phyloP scores from a whole-genome alignment of 2,888 invertebrate species.

The Lissonota sp. region DNA sequence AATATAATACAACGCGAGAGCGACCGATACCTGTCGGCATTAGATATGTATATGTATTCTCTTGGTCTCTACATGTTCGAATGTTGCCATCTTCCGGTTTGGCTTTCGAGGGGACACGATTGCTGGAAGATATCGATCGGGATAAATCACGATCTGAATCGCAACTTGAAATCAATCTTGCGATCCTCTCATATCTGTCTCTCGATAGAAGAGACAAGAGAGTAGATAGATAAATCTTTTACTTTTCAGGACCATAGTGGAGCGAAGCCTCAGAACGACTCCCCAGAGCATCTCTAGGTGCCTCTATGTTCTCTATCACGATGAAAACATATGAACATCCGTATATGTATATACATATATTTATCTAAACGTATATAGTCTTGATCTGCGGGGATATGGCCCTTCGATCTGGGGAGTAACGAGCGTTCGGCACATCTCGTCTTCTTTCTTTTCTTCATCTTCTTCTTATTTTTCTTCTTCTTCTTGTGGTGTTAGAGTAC shows the following conservation, averaged over 20 bases:
- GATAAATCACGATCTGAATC: constrained; percentile 52
- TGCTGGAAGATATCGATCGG: constrained; percentile 48
- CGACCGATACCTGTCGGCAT: constrained; percentile 43
- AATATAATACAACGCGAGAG: constrained; percentile 43
- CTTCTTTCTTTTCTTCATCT: neutral
- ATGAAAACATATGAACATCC: constrained; percentile 11
- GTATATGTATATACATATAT: no score
- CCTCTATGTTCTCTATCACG: constrained; percentile 22
- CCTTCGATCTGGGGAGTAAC: constrained; percentile 42
- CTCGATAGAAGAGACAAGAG: constrained; percentile 25
- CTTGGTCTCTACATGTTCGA: neutral
- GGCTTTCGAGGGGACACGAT: constrained; percentile 34
- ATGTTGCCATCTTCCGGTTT: constrained; percentile 52
- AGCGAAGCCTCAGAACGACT: constrained; percentile 16
- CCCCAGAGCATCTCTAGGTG: constrained; percentile 30
- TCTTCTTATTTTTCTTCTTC: constrained; percentile 14
- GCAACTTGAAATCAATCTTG: constrained; percentile 34
- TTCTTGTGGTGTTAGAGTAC: constrained; percentile 27
- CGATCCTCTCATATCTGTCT: constrained; percentile 34
- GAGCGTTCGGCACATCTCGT: constrained; percentile 38
- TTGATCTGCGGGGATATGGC: constrained; percentile 17
- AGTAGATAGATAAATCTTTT: constrained; percentile 42
- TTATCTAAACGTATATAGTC: constrained; percentile 1
- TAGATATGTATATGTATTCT: constrained; percentile 10
- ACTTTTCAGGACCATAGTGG: constrained; percentile 21